Base-by-base conservation (phyloP, 2,797 vertebrate genomes). In the Semotilus atromaculatus region DNA sequence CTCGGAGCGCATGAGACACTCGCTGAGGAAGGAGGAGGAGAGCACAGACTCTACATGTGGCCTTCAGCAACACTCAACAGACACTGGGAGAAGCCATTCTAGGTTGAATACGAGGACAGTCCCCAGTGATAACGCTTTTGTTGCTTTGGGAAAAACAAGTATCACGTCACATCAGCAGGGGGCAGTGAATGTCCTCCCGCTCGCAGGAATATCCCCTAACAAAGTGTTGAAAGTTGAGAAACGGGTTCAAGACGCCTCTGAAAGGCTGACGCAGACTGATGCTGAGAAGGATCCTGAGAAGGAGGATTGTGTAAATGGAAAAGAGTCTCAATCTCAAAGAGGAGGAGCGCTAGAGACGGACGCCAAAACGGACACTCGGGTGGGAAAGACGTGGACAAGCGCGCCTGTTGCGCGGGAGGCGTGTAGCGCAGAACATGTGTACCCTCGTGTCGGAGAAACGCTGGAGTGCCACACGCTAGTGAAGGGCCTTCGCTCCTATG, bases 391-490 rank as follows among this genome's bases (percentile, higher is more conserved):
- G 81, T 93, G 92, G 90, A 90, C 87, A 40, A 84, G 89, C 6
- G 48, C 19, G 81, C 91, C 91, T 31, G 86, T 90, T 71, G 90
- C 89, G 40, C 90, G 92, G 75, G 90, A 92, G 40, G 80, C 90
- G n/a, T 83, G 88, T 31, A 78, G 81, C 82, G 60, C 89, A 4
- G 92, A 92, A 2, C 90, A 86, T 73, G 72, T 89, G 0, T 95
- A 92, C 88, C 85, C 92, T 0, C 89, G 91, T 4, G 93, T 96
- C 16, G 94, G 94, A 7, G 94, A 95, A 91, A 95, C 90, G 1
- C 82, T 96, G 77, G 95, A 96, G 93, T 96, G 95, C 86, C 96
- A 94, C 90, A 95, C 94, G 76, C 90, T 96, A 75, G 96, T 96
- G 48, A 95, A 94, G 89, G 95, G 95, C 84, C 91, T 96, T 1